Evolutionary conservation across 2,797 vertebrate species (phyloP), one percentile per base, ranked within the genome.

Genomic region (Rhinogobio ventralis): DNA sequence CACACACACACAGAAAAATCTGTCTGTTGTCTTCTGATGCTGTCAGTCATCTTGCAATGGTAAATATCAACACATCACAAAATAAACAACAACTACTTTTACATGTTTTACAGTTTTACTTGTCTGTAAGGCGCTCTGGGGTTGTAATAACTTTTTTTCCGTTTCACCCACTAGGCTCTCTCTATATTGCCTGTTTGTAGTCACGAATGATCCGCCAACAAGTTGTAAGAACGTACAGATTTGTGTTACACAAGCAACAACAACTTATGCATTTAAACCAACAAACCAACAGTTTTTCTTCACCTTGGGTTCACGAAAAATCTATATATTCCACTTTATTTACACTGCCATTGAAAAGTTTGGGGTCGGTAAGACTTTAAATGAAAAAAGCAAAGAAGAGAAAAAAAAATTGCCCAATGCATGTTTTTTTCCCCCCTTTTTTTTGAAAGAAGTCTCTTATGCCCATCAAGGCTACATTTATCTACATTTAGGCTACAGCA

Each of bases 11-110:
- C n/a, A 30, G 9, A 60, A 60, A 71, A 89, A 83, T 87, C 79
- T 85, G 88, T 66, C 66, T 74, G 77, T 51, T n/a, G 23, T 49
- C 30, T 30, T 69, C 53, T 73, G 17, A n/a, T 57, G 71, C 71
- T 76, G 60, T 75, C 81, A 79, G 60, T 86, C 76, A 86, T 86
- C 46, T 67, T 33, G 36, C 55, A 55, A 33, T 55, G 25, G 67
- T 79, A 83, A 83, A 83, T 83, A 79, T 79, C 68, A 83, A 86
- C 46, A 33, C 53, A 79, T 78, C 62, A 83, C 46, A 83, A 78
- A 42, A 74, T 19, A 17, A 23, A 78, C 68, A 68, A 77, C 39
- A 42, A n/a, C 66, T 28, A 64, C 49, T 64, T 49, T 55, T 30
- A 64, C 14, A 30, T 30, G 28, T 64, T 17, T 45, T 73, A 33